Base-by-base conservation (phyloP, 2,888 invertebrate genomes). In the Terebella lapidaria region DNA sequence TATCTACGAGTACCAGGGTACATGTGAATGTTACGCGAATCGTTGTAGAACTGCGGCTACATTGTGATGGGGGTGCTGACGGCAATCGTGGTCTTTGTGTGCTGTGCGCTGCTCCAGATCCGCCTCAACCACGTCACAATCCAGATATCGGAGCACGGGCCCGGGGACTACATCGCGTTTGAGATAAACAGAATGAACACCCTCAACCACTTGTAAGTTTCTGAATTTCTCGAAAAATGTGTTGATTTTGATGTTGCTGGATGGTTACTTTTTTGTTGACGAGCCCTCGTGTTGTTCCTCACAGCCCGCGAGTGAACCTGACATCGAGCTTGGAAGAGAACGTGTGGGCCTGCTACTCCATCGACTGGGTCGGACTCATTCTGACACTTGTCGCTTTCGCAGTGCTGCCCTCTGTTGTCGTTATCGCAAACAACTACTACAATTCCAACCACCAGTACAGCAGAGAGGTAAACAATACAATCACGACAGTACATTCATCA, bases 381-480 rank as follows among this genome's bases (percentile, higher is more conserved):
- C 49, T 49, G 10, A 5, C 22, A 5, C 5, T 10, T 24, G 22
- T 22, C 15, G 15, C n/a, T 22, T 49, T 49, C 24, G 49, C 18
- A 15, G 22, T 10, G 5, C 49, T 49, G 5, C 5, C 18, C 15
- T 49, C 49, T 49, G 24, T 22, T 22, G 22, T 49, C 49, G 22
- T 49, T 5, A 49, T 49, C 15, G 49, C 18, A 22, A 49, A 49
- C 49, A 49, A 49, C 49, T 49, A 49, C 24, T 49, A 49, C 24
- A 49, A 49, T 24, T n/a, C 49, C 18, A 49, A 22, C 15, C 18
- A 10, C 18, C n/a, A n/a, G 18, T 49, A 49, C 24, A 10, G 49
- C n/a, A 10, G 49, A n/a, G 49, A 49, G 49, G 49, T 49, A 22
- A 5, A n/a, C n/a, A n/a, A n/a, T n/a, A n/a, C n/a, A n/a, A n/a